Base-by-base conservation (phyloP, 1,140 invertebrate genomes). In the Arctopsyche grandis region DNA sequence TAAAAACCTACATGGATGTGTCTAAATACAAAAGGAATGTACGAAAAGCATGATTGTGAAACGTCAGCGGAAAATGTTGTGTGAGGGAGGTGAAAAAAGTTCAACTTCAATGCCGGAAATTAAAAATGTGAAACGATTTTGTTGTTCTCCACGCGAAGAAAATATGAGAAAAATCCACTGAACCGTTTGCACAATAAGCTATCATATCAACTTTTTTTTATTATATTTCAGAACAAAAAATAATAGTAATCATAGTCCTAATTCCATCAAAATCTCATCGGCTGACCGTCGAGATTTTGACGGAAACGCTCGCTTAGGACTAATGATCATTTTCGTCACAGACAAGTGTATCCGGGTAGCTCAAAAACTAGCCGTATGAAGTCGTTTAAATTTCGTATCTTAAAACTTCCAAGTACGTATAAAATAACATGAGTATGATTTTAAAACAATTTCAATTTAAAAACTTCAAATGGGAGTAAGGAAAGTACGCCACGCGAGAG, bases 101-200 rank as follows among this genome's bases (percentile, higher is more conserved):
- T 66, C 63, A 26, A 12, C 24, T n/a, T 10, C 7, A 26, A 24
- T 66, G 22, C 63, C 63, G 63, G 63, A 66, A 26, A 66, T 66
- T 66, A 66, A 66, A 66, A 66, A 66, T 66, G 21, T 66, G 5
- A 26, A 26, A 66, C 14, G 63, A 66, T 66, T 66, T 10, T n/a
- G 24, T 4, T 19, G 24, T 9, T 9, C 24, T 0, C 24, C 10
- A 9, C 22, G 5, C 1, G 21, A 22, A 5, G 58, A 10, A 16
- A 58, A n/a, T n/a, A n/a, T n/a, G 9, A 58, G 52, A 58, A 46
- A 46, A 46, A 52, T 16, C 16, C 10, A 14, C 16, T 12, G 10
- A 1, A 52, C 16, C 16, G 16, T 5, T 4, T 14, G 4, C 48
- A 16, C 16, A 52, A 14, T 16, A 5, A 52, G 16, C 10, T 14